Conservation (phyloP, 2,888 invertebrate species). For the Papilio gigon region DNA sequence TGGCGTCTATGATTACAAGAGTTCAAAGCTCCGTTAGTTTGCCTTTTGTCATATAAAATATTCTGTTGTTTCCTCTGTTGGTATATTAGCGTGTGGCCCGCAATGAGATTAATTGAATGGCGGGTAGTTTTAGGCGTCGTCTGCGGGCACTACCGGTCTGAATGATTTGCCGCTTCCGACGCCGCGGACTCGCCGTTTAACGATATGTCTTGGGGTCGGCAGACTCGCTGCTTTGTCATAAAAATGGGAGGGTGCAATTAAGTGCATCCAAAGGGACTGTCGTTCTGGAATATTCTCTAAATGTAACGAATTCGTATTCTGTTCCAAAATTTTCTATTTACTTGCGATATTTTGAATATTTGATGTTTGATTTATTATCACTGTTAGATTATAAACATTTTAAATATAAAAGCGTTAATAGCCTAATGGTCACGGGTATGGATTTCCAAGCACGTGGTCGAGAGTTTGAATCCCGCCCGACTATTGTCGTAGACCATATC, state of each 20-base stretch:
- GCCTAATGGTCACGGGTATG: no score
- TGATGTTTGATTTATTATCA: no score
- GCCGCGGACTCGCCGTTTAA: constrained; percentile 29
- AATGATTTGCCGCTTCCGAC: constrained; percentile 75
- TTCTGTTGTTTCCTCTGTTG: neutral
- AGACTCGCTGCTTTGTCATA: constrained; percentile 29
- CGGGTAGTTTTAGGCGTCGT: constrained; percentile 62
- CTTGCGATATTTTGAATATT: neutral
- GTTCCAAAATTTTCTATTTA: neutral
- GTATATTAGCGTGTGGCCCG: constrained; percentile 42
- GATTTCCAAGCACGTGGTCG: no score
- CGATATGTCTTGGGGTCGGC: constrained; percentile 38
- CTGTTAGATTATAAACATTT: no score
- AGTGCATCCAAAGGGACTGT: constrained; percentile 15
- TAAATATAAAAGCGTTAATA: no score
- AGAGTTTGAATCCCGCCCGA: no score
- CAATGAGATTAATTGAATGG: constrained; percentile 69
- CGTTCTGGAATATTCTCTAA: neutral
- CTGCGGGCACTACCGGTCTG: constrained; percentile 68
- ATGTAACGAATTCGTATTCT: neutral
- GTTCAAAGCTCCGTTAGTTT: neutral
- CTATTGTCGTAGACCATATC: no score
- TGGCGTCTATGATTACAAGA: no score
- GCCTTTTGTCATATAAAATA: neutral
- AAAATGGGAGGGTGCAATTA: constrained; percentile 34